Percentiles rank a stretch among this genome's conserved stretches.
Conservation (phyloP, 2,113 vertebrate species). For the Nestor notabilis region DNA sequence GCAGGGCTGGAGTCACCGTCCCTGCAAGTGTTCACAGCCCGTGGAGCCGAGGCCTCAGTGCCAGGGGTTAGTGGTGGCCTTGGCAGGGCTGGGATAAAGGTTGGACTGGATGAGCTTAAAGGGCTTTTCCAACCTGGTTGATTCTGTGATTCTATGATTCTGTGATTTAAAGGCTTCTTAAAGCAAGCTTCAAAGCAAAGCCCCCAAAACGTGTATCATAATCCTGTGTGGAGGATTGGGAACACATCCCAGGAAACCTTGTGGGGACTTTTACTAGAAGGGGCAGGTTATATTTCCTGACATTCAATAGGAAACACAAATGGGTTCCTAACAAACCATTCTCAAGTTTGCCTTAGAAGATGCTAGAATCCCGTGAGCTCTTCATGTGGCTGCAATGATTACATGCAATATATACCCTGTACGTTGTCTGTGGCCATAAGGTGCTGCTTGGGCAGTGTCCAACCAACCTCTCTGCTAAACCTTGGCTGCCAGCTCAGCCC, state of each 20-base stretch:
- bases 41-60: too few relatives aligned
- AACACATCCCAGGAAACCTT: not conserved
- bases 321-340: not conserved
- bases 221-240: not conserved
- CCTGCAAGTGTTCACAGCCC: too few relatives aligned
- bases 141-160: not conserved
- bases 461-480: not conserved
- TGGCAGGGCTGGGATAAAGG: too few relatives aligned
- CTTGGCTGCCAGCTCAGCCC: not conserved
- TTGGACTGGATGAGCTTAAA: too few relatives aligned
- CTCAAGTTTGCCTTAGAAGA: not conserved
- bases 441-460: rapidly evolving
- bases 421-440: not conserved
- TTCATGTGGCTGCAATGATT: not conserved
- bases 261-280: not conserved
- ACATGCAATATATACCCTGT: too few relatives aligned
- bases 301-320: not conserved
- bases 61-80: too few relatives aligned
- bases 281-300: not conserved
- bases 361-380: not conserved
- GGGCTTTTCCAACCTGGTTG: not conserved
- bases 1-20: too few relatives aligned
- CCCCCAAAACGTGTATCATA: not conserved
- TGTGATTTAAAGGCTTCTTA: not conserved
- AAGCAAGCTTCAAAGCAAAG: not conserved